A percentile compares a stretch with the other conserved stretches of the same genome.
These are phyloP conservation scores for Stenodera caucasica DNA, from an alignment of 2,888 invertebrate species.

Conservation along the genomic window DNA sequence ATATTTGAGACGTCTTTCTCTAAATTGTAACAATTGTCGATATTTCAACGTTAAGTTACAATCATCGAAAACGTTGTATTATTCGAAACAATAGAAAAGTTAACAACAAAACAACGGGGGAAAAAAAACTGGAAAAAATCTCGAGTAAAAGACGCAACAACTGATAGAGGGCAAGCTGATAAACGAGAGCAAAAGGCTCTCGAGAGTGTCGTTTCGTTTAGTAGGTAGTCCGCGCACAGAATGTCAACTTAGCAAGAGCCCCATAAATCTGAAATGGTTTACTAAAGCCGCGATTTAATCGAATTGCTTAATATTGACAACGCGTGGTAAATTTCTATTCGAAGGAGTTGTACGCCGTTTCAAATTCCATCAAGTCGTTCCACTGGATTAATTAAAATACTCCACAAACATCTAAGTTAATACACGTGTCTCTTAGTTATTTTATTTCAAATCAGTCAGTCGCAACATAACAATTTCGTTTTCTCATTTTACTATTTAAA, in stretches of 20 bases:
- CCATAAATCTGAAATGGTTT: conserved; percentile 47
- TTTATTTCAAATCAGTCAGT: conserved; percentile 19
- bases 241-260: conserved; percentile 43
- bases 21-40: too few relatives aligned
- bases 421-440: conserved; percentile 20
- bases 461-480: not conserved
- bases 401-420: conserved; percentile 10
- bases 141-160: conserved; percentile 31
- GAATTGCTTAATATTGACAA: conserved; percentile 51
- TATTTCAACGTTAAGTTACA: too few relatives aligned
- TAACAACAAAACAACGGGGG: conserved; percentile 21
- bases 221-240: conserved; percentile 41
- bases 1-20: too few relatives aligned
- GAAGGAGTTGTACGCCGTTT: conserved; percentile 33
- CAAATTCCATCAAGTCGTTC: conserved; percentile 38
- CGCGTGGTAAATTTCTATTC: conserved; percentile 42
- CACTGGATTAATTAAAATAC: conserved; percentile 32
- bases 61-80: not conserved
- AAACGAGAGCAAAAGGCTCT: conserved; percentile 46
- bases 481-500: not conserved
- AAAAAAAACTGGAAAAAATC: not conserved
- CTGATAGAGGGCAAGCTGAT: conserved; percentile 42
- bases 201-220: conserved; percentile 45
- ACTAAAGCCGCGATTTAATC: conserved; percentile 47
- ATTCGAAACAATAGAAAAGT: conserved; percentile 29